These are phyloP conservation scores for Rhynchophorus ferrugineus DNA, from an alignment of 1,140 invertebrate species.

Conservation along the genomic window DNA sequence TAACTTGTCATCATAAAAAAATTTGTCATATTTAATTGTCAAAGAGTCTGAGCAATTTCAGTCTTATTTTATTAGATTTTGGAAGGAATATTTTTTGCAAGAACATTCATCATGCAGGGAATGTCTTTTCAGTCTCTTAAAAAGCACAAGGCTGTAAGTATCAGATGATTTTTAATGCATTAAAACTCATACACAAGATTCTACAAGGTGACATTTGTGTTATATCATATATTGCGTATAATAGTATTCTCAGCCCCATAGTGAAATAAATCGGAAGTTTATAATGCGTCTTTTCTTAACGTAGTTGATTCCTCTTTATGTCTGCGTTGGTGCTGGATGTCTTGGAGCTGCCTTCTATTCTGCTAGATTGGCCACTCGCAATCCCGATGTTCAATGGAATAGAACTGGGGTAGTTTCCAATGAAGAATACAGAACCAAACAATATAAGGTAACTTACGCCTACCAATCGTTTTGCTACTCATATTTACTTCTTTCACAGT, in stretches of 20 bases:
- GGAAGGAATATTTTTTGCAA: not conserved
- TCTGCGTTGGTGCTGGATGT: slow-evolving; percentile 59
- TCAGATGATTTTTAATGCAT: slow-evolving; percentile 6
- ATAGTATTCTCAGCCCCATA: no score
- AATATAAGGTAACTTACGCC: slow-evolving; percentile 78
- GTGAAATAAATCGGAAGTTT: slow-evolving; percentile 1
- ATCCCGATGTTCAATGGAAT: slow-evolving; percentile 75
- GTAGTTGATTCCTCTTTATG: slow-evolving; percentile 71
- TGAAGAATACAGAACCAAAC: slow-evolving; percentile 68
- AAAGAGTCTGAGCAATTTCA: no score
- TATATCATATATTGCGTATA: slow-evolving; percentile 6
- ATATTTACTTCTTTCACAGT: slow-evolving; percentile 36
- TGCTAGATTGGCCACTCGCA: slow-evolving; percentile 58
- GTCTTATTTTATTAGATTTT: not conserved
- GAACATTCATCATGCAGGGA: slow-evolving; percentile 44
- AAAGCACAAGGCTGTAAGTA: slow-evolving; percentile 56
- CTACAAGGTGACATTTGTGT: slow-evolving; percentile 12
- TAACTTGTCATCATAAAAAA: no score
- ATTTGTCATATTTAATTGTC: no score
- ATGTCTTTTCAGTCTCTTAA: slow-evolving; percentile 46
- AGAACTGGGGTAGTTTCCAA: slow-evolving; percentile 69
- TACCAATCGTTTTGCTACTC: no score
- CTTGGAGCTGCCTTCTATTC: slow-evolving; percentile 54
- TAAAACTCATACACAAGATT: slow-evolving; percentile 4
- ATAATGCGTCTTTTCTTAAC: no score